A percentile compares a stretch with the other conserved stretches of the same genome.
Evolutionary conservation across 1,140 invertebrate genomes (phyloP).

Genomic region (Amphibalanus amphitrite): DNA sequence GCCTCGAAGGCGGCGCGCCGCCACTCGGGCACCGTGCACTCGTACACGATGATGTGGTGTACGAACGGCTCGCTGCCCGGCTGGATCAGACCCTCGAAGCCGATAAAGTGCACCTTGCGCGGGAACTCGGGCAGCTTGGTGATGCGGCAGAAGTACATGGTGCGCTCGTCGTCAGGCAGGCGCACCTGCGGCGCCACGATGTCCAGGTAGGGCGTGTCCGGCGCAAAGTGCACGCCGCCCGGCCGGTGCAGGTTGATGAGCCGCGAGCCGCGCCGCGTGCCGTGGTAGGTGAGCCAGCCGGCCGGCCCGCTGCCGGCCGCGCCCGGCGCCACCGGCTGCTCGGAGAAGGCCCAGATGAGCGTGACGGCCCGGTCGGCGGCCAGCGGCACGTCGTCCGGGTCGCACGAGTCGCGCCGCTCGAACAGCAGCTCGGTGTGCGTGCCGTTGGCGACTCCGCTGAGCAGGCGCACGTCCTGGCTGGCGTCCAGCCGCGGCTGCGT

Average conservation of each 20-base stretch:
- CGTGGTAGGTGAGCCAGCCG: slow-evolving; percentile 9
- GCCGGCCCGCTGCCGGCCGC: no score
- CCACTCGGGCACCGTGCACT: slow-evolving; percentile 35
- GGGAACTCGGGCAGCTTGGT: slow-evolving; percentile 10
- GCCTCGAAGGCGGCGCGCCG: slow-evolving; percentile 25
- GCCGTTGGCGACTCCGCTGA: slow-evolving; percentile 15
- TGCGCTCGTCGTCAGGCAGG: slow-evolving; percentile 9
- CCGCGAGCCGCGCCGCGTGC: slow-evolving; percentile 8
- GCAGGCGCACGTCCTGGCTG: slow-evolving; percentile 10
- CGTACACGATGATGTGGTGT: slow-evolving; percentile 52
- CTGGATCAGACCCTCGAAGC: slow-evolving; percentile 1
- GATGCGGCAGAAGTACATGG: slow-evolving; percentile 13
- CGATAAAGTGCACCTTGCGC: slow-evolving; percentile 13
- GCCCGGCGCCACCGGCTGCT: no score
- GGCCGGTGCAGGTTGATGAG: slow-evolving; percentile 13
- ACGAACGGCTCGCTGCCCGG: slow-evolving; percentile 37
- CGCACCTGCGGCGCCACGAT: slow-evolving; percentile 9
- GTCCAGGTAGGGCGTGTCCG: slow-evolving; percentile 9
- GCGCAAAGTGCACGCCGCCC: neutral
- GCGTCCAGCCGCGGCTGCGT: slow-evolving; percentile 13
- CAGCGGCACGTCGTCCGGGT: slow-evolving; percentile 13
- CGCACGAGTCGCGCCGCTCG: slow-evolving; percentile 14
- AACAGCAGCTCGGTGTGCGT: no score
- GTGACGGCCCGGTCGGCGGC: slow-evolving; percentile 20
- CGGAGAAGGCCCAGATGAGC: slow-evolving; percentile 18